These are phyloP conservation scores for Noctilio leporinus DNA, from an alignment of 2,113 vertebrate species.

Conservation along the genomic window DNA sequence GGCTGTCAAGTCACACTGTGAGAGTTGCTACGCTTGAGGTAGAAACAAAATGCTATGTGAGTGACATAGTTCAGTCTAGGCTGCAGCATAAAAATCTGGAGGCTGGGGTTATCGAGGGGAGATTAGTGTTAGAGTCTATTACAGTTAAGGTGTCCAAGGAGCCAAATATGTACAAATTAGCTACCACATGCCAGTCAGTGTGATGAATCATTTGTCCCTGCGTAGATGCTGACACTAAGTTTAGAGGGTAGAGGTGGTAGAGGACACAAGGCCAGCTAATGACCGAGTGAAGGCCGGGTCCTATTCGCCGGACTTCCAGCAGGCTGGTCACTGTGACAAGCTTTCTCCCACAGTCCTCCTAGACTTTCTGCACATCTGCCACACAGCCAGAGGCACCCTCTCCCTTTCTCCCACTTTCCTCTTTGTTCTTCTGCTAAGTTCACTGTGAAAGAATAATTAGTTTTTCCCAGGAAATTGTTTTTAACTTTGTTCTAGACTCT, in stretches of 20 bases:
- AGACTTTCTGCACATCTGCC: background rate
- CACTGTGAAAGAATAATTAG: background rate
- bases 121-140: background rate
- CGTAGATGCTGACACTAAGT: background rate
- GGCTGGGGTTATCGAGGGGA: rapidly evolving
- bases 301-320: background rate
- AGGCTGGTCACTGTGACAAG: rapidly evolving
- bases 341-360: background rate
- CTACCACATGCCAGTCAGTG: background rate
- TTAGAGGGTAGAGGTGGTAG: background rate
- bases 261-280: background rate
- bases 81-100: background rate
- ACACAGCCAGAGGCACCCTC: rapidly evolving
- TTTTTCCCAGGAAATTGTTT: background rate
- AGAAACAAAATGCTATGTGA: background rate
- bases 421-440: background rate
- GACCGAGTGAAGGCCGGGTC: background rate
- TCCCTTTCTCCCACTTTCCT: background rate
- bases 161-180: background rate
- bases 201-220: background rate
- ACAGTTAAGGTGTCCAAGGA: background rate
- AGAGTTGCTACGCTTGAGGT: background rate
- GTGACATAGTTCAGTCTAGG: background rate
- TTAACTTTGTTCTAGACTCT: background rate
- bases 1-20: background rate